phyloP scores from a whole-genome alignment of 2,113 vertebrate species.

The Corythoichthys intestinalis region DNA sequence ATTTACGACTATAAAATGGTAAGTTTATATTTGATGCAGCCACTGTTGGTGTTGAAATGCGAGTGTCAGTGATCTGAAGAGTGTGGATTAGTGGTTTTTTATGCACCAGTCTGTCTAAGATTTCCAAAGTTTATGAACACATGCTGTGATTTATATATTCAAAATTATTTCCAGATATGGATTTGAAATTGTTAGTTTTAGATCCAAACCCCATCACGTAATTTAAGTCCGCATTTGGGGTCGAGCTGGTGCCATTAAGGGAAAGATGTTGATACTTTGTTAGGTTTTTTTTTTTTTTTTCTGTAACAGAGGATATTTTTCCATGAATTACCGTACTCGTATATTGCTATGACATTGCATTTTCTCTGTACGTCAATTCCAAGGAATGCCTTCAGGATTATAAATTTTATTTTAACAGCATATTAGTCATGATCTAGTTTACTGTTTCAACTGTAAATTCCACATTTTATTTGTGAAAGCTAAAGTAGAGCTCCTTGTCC shows the following conservation, averaged over 20 bases:
- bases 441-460: background rate
- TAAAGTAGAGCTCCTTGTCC: too few relatives aligned
- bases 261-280: background rate
- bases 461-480: background rate
- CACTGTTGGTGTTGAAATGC: slow-evolving; percentile 17
- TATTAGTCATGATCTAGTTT: background rate
- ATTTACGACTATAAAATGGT: slow-evolving; percentile 26
- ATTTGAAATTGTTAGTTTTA: slow-evolving; percentile 29
- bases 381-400: background rate
- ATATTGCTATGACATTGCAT: background rate
- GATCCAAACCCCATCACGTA: slow-evolving; percentile 11
- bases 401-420: background rate
- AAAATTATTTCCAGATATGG: slow-evolving; percentile 19
- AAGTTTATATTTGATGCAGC: slow-evolving; percentile 17
- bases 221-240: slow-evolving; percentile 2
- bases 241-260: slow-evolving; percentile 5
- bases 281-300: background rate
- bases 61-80: slow-evolving; percentile 16
- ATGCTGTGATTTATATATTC: slow-evolving; percentile 16
- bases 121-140: slow-evolving; percentile 16
- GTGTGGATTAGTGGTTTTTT: slow-evolving; percentile 18
- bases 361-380: background rate
- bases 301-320: background rate
- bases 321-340: background rate
- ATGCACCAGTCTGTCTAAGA: slow-evolving; percentile 4